A percentile compares a stretch with the other conserved stretches of the same genome.
Evolutionary conservation across 2,113 vertebrate species (phyloP).

Genomic region (Amazona vittata): DNA sequence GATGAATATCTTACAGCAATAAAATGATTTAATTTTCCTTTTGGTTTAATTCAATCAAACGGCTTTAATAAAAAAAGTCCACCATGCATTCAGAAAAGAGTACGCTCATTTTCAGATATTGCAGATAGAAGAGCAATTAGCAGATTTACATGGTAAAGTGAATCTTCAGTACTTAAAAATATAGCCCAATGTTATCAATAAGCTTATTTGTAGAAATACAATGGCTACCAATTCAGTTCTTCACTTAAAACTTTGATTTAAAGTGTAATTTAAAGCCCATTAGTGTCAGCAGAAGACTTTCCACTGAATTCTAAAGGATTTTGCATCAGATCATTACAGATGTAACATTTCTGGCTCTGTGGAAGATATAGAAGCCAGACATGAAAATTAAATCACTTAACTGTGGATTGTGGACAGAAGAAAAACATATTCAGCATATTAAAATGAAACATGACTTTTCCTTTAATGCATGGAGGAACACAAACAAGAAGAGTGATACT

Average conservation of each 20-base stretch:
- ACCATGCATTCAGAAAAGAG: background rate
- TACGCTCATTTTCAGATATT: background rate
- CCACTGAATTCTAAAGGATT: background rate
- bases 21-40: background rate
- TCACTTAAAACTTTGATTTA: constrained; percentile 1
- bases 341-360: background rate
- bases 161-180: background rate
- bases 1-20: background rate
- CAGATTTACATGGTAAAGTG: background rate
- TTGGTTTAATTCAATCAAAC: background rate
- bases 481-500: background rate
- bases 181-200: background rate
- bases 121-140: background rate
- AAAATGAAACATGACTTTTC: background rate
- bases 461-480: background rate
- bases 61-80: background rate
- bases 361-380: constrained; percentile 20
- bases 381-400: constrained; percentile 37
- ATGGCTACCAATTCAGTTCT: background rate
- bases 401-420: constrained; percentile 11
- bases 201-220: background rate
- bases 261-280: background rate
- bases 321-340: background rate
- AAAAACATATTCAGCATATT: constrained; percentile 15
- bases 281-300: background rate